These are phyloP conservation scores for Ferrisia virgata DNA, from an alignment of 2,888 invertebrate genomes.

Conservation along the genomic window DNA sequence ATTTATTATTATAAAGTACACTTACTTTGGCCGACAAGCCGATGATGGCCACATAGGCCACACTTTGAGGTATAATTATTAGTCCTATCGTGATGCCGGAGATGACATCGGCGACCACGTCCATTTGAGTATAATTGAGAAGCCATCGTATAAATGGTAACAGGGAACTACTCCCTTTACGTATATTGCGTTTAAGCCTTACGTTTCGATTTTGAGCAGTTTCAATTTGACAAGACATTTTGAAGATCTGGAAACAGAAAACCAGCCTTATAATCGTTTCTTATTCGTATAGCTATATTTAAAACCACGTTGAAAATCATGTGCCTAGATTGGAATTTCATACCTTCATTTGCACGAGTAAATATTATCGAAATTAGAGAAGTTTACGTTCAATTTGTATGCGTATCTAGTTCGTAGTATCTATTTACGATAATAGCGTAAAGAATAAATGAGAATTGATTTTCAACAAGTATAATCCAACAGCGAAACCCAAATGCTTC, in stretches of 20 bases:
- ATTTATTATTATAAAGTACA: not conserved
- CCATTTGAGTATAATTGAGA: slow-evolving; percentile 64
- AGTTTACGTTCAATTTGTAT: not conserved
- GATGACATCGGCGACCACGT: slow-evolving; percentile 74
- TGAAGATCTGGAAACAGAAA: not conserved
- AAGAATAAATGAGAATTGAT: too few relatives aligned
- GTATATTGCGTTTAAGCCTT: slow-evolving; percentile 24
- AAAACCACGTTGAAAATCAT: not conserved
- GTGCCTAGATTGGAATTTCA: too few relatives aligned
- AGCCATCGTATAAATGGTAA: slow-evolving; percentile 55
- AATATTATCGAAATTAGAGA: not conserved
- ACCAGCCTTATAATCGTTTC: not conserved
- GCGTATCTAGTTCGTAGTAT: not conserved
- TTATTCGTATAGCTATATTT: not conserved
- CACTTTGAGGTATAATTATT: slow-evolving; percentile 89
- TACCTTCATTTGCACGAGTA: too few relatives aligned
- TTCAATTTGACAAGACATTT: slow-evolving; percentile 37
- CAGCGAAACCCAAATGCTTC: not conserved
- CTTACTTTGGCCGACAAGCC: slow-evolving; percentile 73
- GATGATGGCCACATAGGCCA: slow-evolving; percentile 87
- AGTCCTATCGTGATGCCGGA: slow-evolving; percentile 86
- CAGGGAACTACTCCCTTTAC: slow-evolving; percentile 25
- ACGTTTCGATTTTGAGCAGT: slow-evolving; percentile 8
- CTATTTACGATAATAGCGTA: too few relatives aligned
- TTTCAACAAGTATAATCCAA: not conserved